Percentiles rank a stretch among this genome's conserved stretches.
Evolutionary conservation across 2,888 invertebrate genomes (phyloP).

Genomic region (Branchellion lobata): DNA sequence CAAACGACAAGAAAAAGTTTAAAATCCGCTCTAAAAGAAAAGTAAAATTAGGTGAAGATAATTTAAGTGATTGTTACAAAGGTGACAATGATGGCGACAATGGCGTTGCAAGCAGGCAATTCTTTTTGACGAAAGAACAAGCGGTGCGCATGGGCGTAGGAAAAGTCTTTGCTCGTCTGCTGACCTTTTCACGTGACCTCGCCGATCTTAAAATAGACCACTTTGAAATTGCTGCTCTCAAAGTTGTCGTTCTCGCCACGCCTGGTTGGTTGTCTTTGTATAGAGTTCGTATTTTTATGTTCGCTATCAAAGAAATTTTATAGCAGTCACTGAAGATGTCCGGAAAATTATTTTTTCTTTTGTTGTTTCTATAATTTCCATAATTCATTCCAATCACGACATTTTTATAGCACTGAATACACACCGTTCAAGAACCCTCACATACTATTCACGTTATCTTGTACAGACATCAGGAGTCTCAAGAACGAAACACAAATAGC

Average conservation of each 20-base stretch:
- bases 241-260: conserved; percentile 85
- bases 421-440: too few species aligned
- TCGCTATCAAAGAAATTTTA: background rate
- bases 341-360: background rate
- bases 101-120: conserved; percentile 58
- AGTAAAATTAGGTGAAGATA: too few species aligned
- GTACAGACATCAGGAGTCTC: conserved; percentile 82
- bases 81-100: conserved; percentile 50
- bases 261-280: conserved; percentile 64
- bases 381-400: background rate
- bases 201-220: conserved; percentile 84
- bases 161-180: conserved; percentile 88
- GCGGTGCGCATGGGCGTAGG: conserved; percentile 70
- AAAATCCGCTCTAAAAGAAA: too few species aligned
- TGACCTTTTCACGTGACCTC: conserved; percentile 89
- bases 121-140: conserved; percentile 70
- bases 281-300: background rate
- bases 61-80: background rate
- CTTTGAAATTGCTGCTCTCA: conserved; percentile 94
- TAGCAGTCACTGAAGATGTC: background rate
- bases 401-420: background rate
- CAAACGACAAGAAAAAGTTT: too few species aligned
- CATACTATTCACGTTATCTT: too few species aligned
- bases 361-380: background rate
- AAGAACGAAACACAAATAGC: conserved; percentile 90